Conservation (phyloP, 2,888 invertebrate genomes). For the Eustalomyia histrio region DNA sequence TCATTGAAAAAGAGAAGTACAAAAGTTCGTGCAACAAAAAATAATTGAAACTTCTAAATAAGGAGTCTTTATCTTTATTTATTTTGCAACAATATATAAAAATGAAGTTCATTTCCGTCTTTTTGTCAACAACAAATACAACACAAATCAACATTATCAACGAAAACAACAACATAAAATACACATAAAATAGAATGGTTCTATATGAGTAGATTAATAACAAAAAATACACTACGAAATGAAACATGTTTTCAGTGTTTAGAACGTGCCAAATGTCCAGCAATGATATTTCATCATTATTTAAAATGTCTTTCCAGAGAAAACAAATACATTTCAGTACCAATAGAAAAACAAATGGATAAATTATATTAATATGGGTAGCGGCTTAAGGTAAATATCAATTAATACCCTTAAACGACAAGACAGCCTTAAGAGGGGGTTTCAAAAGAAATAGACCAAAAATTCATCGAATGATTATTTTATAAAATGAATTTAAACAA, state of each 20-base stretch:
- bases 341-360: too few relatives aligned
- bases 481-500: too few relatives aligned
- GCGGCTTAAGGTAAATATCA: slow-evolving; percentile 18
- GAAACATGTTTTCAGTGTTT: background rate
- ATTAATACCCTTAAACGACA: too few relatives aligned
- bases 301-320: slow-evolving; percentile 36
- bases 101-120: slow-evolving; percentile 59
- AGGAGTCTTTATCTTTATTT: slow-evolving; percentile 64
- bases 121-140: slow-evolving; percentile 30
- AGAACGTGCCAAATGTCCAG: slow-evolving; percentile 64
- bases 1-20: slow-evolving; percentile 11
- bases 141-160: slow-evolving; percentile 19
- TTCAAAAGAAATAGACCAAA: too few relatives aligned
- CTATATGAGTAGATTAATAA: slow-evolving; percentile 29
- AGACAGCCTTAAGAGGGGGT: too few relatives aligned
- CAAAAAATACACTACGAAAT: slow-evolving; percentile 12
- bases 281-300: slow-evolving; percentile 62
- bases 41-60: slow-evolving; percentile 50
- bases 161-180: slow-evolving; percentile 35
- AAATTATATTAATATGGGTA: too few relatives aligned
- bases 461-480: too few relatives aligned
- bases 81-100: slow-evolving; percentile 50
- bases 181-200: slow-evolving; percentile 1
- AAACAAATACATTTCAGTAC: background rate
- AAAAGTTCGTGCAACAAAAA: slow-evolving; percentile 30